Conservation (phyloP, 2,797 vertebrate genomes). For the Melanotaenia pygmaea region DNA sequence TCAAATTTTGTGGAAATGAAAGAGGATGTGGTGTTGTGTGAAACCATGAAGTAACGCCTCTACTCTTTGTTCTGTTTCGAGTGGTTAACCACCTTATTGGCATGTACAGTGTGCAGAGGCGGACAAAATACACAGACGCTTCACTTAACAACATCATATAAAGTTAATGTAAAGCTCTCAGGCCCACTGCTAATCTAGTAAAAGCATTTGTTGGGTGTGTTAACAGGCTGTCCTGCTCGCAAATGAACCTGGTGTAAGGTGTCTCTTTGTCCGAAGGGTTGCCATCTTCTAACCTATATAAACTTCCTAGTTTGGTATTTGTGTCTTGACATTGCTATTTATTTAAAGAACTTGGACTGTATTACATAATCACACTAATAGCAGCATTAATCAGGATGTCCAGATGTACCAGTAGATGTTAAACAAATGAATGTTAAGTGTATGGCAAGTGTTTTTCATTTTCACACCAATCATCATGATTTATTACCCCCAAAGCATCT, state of each 20-base stretch:
- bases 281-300: not conserved
- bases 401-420: not conserved
- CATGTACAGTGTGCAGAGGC: constrained; percentile 12
- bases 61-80: constrained; percentile 32
- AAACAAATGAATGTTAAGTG: not conserved
- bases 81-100: constrained; percentile 51
- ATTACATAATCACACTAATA: not conserved
- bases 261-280: not conserved
- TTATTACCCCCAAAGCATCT: not conserved
- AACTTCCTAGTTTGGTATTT: not conserved
- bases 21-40: constrained; percentile 40
- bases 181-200: constrained; percentile 5
- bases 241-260: not conserved
- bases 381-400: not conserved
- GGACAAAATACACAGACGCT: constrained; percentile 23
- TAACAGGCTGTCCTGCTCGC: not conserved
- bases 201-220: constrained; percentile 1
- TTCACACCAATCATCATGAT: not conserved
- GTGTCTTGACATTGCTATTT: not conserved
- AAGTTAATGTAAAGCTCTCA: not conserved
- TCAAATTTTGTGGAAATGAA: constrained; percentile 24
- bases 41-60: constrained; percentile 13
- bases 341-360: not conserved
- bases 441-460: not conserved
- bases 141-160: not conserved